These are phyloP conservation scores for Brachypteracias leptosomus DNA, from an alignment of 2,113 vertebrate genomes.

Conservation along the genomic window DNA sequence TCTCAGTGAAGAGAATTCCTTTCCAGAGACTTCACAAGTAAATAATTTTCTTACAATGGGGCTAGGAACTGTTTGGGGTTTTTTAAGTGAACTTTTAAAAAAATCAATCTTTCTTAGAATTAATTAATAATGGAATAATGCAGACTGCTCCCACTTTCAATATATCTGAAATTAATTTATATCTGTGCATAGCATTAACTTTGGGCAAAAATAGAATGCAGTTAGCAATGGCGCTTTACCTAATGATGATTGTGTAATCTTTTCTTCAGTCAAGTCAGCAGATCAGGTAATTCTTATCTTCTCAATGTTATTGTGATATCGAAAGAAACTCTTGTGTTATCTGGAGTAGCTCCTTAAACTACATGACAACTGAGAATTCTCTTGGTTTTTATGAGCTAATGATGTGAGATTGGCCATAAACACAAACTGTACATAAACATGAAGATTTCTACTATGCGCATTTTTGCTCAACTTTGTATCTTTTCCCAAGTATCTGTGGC, in stretches of 20 bases:
- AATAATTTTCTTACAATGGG: background rate
- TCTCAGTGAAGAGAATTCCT: background rate
- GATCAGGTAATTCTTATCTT: background rate
- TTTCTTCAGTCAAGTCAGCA: background rate
- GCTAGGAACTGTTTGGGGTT: background rate
- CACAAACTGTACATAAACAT: rapidly evolving
- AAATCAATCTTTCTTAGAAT: background rate
- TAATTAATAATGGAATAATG: background rate
- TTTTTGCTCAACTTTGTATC: background rate
- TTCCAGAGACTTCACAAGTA: background rate
- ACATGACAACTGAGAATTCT: background rate
- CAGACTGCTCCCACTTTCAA: background rate
- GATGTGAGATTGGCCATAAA: background rate
- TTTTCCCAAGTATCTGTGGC: background rate
- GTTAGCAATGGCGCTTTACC: background rate
- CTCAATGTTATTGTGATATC: background rate
- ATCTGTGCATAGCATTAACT: background rate
- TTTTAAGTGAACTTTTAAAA: background rate
- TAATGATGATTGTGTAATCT: background rate
- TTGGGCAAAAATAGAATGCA: background rate
- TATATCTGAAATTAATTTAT: background rate
- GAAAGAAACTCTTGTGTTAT: background rate
- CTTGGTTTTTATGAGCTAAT: background rate
- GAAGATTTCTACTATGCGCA: background rate
- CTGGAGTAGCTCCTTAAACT: background rate